phyloP scores from a whole-genome alignment of 2,888 invertebrate genomes.

The Euproctis similis region DNA sequence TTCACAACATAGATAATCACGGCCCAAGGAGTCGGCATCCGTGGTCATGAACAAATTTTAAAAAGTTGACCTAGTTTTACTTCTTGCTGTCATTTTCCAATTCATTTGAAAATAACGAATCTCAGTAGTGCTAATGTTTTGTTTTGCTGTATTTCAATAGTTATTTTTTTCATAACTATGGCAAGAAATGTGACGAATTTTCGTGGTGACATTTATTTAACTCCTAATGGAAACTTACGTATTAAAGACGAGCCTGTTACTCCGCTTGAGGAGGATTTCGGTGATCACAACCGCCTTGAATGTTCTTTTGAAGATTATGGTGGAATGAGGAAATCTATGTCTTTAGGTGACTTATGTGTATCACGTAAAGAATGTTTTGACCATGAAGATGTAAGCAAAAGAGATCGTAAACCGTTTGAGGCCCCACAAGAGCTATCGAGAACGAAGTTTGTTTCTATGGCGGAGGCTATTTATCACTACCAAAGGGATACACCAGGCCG shows the following conservation, averaged over 20 bases:
- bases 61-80: too few species aligned
- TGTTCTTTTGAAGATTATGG: slow-evolving; percentile 34
- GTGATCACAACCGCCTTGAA: slow-evolving; percentile 43
- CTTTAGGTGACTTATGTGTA: slow-evolving; percentile 52
- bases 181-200: slow-evolving; percentile 50
- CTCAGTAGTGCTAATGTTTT: background rate
- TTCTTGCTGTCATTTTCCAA: too few species aligned
- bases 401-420: slow-evolving; percentile 34
- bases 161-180: slow-evolving; percentile 31
- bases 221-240: slow-evolving; percentile 37
- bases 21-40: too few species aligned
- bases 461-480: slow-evolving; percentile 74
- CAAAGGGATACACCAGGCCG: slow-evolving; percentile 77
- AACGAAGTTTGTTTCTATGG: slow-evolving; percentile 75
- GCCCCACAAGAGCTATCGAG: slow-evolving; percentile 41
- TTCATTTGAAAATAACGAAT: slow-evolving; percentile 30
- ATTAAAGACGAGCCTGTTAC: slow-evolving; percentile 57
- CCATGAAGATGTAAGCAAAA: slow-evolving; percentile 31
- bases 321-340: slow-evolving; percentile 54
- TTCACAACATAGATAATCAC: too few species aligned
- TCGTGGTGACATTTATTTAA: slow-evolving; percentile 52
- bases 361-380: slow-evolving; percentile 38
- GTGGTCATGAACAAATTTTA: too few species aligned
- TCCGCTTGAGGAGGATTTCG: slow-evolving; percentile 53
- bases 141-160: slow-evolving; percentile 2